phyloP scores from a whole-genome alignment of 1,140 invertebrate genomes.

The Drosophila navojoa region DNA sequence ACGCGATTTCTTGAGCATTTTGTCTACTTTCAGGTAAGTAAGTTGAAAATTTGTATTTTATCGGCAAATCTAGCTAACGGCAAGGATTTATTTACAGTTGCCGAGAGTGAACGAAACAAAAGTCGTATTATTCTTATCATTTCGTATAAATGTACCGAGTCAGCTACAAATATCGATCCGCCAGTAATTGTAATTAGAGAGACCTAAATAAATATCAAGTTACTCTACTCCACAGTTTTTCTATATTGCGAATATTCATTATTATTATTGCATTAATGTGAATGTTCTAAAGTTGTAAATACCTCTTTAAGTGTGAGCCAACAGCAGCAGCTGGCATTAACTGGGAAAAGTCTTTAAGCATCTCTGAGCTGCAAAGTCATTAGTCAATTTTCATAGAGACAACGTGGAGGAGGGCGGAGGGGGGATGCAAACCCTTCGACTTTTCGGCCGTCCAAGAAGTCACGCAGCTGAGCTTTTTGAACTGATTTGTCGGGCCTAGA shows the following conservation, averaged over 20 bases:
- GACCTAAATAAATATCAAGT: too few relatives aligned
- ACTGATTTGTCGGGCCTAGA: slow-evolving; percentile 75
- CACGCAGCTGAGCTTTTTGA: slow-evolving; percentile 75
- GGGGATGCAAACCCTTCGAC: slow-evolving; percentile 8
- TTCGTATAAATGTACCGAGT: too few relatives aligned
- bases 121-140: too few relatives aligned
- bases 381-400: slow-evolving; percentile 72
- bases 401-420: slow-evolving; percentile 54
- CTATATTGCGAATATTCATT: neutral
- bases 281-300: neutral
- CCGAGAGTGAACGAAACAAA: too few relatives aligned
- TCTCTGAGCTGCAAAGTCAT: slow-evolving; percentile 56
- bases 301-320: slow-evolving; percentile 22
- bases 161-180: too few relatives aligned
- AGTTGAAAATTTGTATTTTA: too few relatives aligned
- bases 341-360: slow-evolving; percentile 45
- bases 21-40: too few relatives aligned
- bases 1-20: too few relatives aligned
- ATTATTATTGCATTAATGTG: neutral
- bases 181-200: too few relatives aligned
- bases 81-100: too few relatives aligned
- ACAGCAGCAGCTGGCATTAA: slow-evolving; percentile 25
- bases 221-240: neutral
- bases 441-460: slow-evolving; percentile 19
- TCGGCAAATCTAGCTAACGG: too few relatives aligned